Percentiles rank a stretch among this genome's conserved stretches.
These are phyloP conservation scores for Tetropium fuscum DNA, from an alignment of 2,888 invertebrate genomes.

Conservation along the genomic window DNA sequence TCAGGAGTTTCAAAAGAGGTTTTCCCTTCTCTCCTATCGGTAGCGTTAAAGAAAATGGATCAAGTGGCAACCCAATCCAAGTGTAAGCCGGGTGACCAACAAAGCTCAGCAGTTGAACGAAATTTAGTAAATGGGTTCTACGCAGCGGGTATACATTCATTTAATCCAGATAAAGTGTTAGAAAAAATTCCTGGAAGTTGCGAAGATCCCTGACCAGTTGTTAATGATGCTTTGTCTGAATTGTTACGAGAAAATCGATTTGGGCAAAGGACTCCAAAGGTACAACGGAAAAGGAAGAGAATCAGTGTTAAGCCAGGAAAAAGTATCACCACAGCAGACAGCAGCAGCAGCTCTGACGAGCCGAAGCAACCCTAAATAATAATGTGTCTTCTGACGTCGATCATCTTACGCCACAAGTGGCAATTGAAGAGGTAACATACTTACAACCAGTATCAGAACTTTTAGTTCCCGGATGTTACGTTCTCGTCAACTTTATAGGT, in stretches of 20 bases:
- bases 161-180: constrained; percentile 5
- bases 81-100: constrained; percentile 3
- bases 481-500: constrained; percentile 9
- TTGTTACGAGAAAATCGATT: background rate
- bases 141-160: constrained; percentile 7
- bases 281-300: background rate
- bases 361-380: background rate
- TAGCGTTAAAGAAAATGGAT: constrained; percentile 16
- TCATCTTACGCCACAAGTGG: background rate
- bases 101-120: background rate
- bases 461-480: constrained; percentile 8
- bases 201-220: background rate
- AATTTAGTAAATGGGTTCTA: constrained; percentile 18
- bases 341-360: background rate
- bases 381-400: background rate
- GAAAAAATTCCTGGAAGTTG: constrained; percentile 7
- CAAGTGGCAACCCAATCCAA: background rate
- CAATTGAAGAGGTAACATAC: constrained; percentile 15
- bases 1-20: constrained; percentile 4
- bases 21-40: constrained; percentile 4
- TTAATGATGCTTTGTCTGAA: background rate
- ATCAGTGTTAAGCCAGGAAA: constrained; percentile 12
- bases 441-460: background rate
- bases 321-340: constrained; percentile 12
- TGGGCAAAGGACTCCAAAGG: background rate